Evolutionary conservation across 2,888 invertebrate species (phyloP), one percentile per base, ranked within the genome.

Genomic region (Clitarchus hookeri): DNA sequence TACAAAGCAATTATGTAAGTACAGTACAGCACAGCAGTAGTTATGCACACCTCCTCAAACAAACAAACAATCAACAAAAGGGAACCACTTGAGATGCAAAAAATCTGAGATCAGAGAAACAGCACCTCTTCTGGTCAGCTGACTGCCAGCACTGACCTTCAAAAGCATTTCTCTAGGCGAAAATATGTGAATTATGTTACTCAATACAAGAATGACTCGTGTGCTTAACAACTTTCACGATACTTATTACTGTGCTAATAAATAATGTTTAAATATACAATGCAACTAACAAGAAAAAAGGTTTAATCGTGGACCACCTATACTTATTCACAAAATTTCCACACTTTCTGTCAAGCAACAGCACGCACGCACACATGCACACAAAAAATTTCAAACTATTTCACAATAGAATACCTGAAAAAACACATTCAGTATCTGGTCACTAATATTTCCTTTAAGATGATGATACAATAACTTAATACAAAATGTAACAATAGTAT

Each of bases 91-190:
- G 65, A 65, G 65, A 65, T 65, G 65, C 65, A 65, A n/a, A 16
- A n/a, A 65, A 16, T 65, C 65, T 65, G 65, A 65, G 65, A 65
- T 65, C 65, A 65, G 65, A 65, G 19, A 65, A 65, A 65, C 65
- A 65, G 65, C 65, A 65, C 65, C 65, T 65, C 65, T 65, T 65
- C n/a, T 8, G 65, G n/a, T 19, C 19, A 65, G 65, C 65, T 16
- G 16, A 23, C n/a, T 65, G 65, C 6, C 65, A 11, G 16, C 8
- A 23, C 23, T n/a, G n/a, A 65, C 65, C 19, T 16, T 65, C n/a
- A 23, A 2, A 65, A 16, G n/a, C n/a, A 65, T 23, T 23, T 23
- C 48, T 65, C 19, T 23, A 65, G 8, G 16, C n/a, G 16, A 23
- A 65, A 65, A 65, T 19, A 53, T 53, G 53, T 2, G 53, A 53